A percentile compares a stretch with the other conserved stretches of the same genome.
These are phyloP conservation scores for Argya squamiceps DNA, from an alignment of 2,797 vertebrate genomes.

Conservation along the genomic window DNA sequence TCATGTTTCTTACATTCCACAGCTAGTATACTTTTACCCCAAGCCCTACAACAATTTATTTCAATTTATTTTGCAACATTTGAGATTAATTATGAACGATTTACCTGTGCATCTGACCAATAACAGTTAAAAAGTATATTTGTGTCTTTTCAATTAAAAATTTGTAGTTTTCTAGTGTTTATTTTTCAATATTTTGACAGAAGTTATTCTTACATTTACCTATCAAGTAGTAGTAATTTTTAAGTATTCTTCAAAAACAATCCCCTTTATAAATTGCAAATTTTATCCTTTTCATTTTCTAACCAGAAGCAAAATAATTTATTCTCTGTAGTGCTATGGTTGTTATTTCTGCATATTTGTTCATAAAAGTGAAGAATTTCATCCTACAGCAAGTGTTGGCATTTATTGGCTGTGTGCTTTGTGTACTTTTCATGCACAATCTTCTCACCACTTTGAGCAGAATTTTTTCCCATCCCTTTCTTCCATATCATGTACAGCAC, in stretches of 20 bases:
- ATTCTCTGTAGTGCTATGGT: not conserved
- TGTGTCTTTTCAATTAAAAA: not conserved
- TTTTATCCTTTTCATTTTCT: not conserved
- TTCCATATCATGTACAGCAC: not conserved
- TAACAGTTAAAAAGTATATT: not conserved
- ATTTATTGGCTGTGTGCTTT: not conserved
- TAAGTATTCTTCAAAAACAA: not conserved
- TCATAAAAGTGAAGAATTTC: not conserved
- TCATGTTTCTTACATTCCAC: not conserved
- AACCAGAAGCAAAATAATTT: not conserved
- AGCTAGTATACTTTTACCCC: not conserved
- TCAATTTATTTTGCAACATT: not conserved
- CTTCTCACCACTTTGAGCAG: not conserved
- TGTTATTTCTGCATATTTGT: not conserved
- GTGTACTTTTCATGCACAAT: not conserved
- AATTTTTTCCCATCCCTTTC: not conserved
- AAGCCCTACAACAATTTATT: not conserved
- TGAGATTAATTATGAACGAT: not conserved
- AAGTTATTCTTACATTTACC: not conserved
- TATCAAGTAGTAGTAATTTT: not conserved
- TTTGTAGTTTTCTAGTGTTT: not conserved
- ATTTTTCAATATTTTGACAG: not conserved
- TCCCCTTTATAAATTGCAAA: not conserved
- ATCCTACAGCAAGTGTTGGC: too few relatives aligned
- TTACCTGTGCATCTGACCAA: not conserved